phyloP scores from a whole-genome alignment of 2,888 invertebrate genomes.

The Eledone cirrhosa region DNA sequence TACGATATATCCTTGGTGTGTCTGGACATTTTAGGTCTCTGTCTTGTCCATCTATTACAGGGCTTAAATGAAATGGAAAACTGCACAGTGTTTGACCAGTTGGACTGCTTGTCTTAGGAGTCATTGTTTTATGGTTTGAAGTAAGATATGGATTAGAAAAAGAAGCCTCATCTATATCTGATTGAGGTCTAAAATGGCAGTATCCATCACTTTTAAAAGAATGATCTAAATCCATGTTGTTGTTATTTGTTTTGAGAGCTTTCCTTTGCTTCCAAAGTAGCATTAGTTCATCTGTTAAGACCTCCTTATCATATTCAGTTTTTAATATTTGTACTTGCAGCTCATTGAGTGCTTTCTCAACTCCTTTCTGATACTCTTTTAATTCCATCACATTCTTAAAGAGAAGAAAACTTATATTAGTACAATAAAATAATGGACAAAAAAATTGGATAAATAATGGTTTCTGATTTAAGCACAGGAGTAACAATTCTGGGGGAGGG shows the following conservation, averaged over 20 bases:
- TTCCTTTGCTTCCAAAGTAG: conserved; percentile 12
- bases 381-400: conserved; percentile 2
- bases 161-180: background rate
- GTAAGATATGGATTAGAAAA: conserved; percentile 4
- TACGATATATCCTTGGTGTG: background rate
- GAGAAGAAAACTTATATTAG: too few species aligned
- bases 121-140: background rate
- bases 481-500: too few species aligned
- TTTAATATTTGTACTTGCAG: background rate
- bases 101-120: conserved; percentile 12
- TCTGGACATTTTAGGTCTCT: background rate
- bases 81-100: background rate
- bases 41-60: background rate
- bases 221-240: background rate
- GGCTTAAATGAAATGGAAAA: background rate
- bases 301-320: background rate
- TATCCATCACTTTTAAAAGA: background rate
- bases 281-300: background rate
- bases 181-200: background rate
- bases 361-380: background rate
- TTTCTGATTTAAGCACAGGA: too few species aligned
- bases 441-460: too few species aligned
- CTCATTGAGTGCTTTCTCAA: background rate
- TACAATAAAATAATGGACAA: background rate
- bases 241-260: background rate